These are phyloP conservation scores for Hoplostethus mediterraneus DNA, from an alignment of 2,797 vertebrate genomes.

Conservation along the genomic window DNA sequence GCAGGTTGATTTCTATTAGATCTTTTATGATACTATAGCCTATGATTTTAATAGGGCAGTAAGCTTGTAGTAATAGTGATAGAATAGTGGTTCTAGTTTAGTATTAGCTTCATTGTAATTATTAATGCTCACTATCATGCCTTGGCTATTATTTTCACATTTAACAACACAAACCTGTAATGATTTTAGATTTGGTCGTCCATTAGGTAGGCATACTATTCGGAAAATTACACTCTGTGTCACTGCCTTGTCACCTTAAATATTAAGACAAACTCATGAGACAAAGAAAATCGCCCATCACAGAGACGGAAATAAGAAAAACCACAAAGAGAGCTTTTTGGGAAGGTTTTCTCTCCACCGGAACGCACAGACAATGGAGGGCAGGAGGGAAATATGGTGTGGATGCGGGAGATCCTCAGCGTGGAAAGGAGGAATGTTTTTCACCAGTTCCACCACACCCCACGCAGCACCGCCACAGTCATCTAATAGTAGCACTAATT, in stretches of 20 bases:
- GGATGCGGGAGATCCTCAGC: slow-evolving; percentile 43
- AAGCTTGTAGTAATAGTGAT: too few relatives aligned
- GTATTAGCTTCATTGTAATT: neutral
- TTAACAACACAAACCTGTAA: neutral
- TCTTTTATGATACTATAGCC: neutral
- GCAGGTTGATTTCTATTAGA: neutral
- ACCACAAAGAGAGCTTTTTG: slow-evolving; percentile 22
- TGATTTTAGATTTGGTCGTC: neutral
- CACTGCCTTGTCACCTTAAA: too few relatives aligned
- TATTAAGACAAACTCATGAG: too few relatives aligned
- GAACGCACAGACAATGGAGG: slow-evolving; percentile 41
- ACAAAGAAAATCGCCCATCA: neutral
- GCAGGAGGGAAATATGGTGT: slow-evolving; percentile 38
- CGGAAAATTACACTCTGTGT: too few relatives aligned
- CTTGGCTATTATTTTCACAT: neutral
- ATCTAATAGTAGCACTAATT: slow-evolving; percentile 59
- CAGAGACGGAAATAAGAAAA: neutral
- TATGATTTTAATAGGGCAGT: neutral
- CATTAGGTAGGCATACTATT: too few relatives aligned
- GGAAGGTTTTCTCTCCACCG: slow-evolving; percentile 35
- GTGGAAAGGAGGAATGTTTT: slow-evolving; percentile 53
- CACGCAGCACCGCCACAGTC: slow-evolving; percentile 48
- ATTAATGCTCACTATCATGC: neutral
- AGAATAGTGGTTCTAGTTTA: too few relatives aligned
- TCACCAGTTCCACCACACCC: slow-evolving; percentile 40